Base-by-base conservation (phyloP, 2,888 invertebrate genomes). In the Pyrochroa serraticornis region DNA sequence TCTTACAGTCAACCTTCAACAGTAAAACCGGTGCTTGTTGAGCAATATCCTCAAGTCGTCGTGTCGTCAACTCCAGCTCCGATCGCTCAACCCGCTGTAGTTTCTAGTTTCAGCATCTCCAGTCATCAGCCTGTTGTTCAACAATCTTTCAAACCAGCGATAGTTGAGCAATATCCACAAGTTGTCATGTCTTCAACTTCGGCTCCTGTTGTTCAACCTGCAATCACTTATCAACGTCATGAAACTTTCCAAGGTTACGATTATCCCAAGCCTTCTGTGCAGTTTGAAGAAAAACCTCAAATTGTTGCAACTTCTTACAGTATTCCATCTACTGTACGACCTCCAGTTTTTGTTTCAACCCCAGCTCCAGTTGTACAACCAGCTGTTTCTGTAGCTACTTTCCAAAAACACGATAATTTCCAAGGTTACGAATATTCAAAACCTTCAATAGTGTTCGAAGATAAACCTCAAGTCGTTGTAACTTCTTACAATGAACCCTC, bases 191-290 rank as follows among this genome's bases (percentile, higher is more conserved):
- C 43, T 22, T 22, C 22, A 22, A 22, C 22, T 22, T 2, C 22
- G 2, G 22, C 22, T 22, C 22, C 22, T 22, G 22, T 22, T 3
- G 22, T 22, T 22, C 22, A 22, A 22, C 22, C 22, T 22, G 22
- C 22, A 22, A 5, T 22, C 5, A 22, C 22, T 22, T 22, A 22
- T 5, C 22, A 22, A 5, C 22, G 22, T 22, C 22, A 22, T 22
- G 22, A 22, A 43, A 32, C 32, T 7, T 22, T 42, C 42, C 22
- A 42, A 22, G 45, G 61, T 1, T 41, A 59, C n/a, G 42, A 48
- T 35, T 63, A 63, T 48, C 41, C 68, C 22, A 76, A 80, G 35
- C 61, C 55, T 32, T 8, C 44, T 8, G 35, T 61, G 5, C 7
- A 35, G 30, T 37, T 63, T 7, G 46, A 62, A 35, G 62, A 65